A percentile compares a stretch with the other conserved stretches of the same genome.
Evolutionary conservation across 2,888 invertebrate species (phyloP).

Genomic region (Plemyria rubiginata): DNA sequence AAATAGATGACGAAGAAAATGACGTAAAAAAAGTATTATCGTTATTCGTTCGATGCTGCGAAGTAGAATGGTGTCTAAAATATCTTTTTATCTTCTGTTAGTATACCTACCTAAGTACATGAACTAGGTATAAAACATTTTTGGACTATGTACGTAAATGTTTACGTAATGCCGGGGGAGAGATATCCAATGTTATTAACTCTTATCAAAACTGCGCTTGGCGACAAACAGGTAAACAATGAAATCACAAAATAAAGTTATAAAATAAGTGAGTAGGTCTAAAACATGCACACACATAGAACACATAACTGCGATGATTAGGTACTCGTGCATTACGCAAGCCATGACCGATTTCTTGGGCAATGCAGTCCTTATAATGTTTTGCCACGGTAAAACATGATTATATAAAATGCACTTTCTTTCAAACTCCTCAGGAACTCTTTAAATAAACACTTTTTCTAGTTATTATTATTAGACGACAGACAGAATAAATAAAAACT

Average conservation of each 20-base stretch:
- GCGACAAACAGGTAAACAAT: slow-evolving; percentile 12
- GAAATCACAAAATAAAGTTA: slow-evolving; percentile 11
- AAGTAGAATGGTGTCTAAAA: no score
- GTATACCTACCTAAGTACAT: no score
- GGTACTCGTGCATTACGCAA: slow-evolving; percentile 51
- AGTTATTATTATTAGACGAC: no score
- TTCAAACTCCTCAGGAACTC: background rate
- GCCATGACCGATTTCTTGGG: slow-evolving; percentile 61
- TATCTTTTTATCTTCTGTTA: no score
- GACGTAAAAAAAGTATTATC: no score
- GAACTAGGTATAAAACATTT: no score
- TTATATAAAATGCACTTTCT: slow-evolving; percentile 27
- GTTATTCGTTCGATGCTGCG: no score
- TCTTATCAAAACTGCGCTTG: slow-evolving; percentile 2
- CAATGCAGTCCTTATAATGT: slow-evolving; percentile 59
- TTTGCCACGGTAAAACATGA: slow-evolving; percentile 49
- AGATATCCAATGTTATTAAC: background rate
- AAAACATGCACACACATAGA: slow-evolving; percentile 34
- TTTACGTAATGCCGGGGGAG: background rate
- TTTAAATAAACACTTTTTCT: no score
- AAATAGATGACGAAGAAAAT: no score
- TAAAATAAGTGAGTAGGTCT: slow-evolving; percentile 1
- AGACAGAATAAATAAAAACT: no score
- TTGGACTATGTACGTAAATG: no score
- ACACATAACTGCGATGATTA: slow-evolving; percentile 44